Conservation (phyloP, 1,140 invertebrate species). For the Drosophila ficusphila region DNA sequence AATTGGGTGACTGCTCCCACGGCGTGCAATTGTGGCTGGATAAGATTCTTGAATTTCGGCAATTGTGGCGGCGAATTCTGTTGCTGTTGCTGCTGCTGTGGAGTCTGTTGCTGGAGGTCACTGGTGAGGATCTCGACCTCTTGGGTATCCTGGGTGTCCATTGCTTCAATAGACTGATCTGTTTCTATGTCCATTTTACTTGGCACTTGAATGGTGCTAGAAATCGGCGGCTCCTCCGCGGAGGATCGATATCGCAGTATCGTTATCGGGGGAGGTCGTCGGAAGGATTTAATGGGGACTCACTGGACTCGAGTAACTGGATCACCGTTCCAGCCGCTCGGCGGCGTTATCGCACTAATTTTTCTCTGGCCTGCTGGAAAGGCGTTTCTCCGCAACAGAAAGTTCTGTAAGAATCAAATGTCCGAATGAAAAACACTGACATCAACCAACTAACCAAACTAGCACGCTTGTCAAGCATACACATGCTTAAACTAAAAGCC, state of each 20-base stretch:
- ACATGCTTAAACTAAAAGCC: conserved; percentile 19
- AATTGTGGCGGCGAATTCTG: conserved; percentile 71
- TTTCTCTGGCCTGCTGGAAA: neutral
- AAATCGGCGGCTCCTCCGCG: conserved; percentile 31
- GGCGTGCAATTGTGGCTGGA: conserved; percentile 56
- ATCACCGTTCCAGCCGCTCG: conserved; percentile 3
- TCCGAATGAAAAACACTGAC: neutral
- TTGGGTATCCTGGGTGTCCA: conserved; percentile 83
- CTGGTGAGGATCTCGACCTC: conserved; percentile 79
- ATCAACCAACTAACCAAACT: too few relatives aligned
- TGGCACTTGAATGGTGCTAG: conserved; percentile 55
- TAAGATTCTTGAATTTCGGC: conserved; percentile 72
- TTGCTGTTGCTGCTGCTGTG: conserved; percentile 63
- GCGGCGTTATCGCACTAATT: neutral
- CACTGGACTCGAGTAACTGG: neutral
- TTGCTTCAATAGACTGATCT: conserved; percentile 83
- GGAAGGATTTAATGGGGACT: neutral
- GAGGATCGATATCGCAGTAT: conserved; percentile 8
- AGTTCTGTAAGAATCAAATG: conserved; percentile 13
- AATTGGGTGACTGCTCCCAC: conserved; percentile 50
- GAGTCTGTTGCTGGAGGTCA: conserved; percentile 70
- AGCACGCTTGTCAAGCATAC: conserved; percentile 6
- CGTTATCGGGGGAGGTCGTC: neutral
- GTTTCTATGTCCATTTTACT: conserved; percentile 84
- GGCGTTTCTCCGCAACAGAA: conserved; percentile 1